Evolutionary conservation across 2,797 vertebrate species (phyloP).

Genomic region (Melanotaenia parkinsoni): DNA sequence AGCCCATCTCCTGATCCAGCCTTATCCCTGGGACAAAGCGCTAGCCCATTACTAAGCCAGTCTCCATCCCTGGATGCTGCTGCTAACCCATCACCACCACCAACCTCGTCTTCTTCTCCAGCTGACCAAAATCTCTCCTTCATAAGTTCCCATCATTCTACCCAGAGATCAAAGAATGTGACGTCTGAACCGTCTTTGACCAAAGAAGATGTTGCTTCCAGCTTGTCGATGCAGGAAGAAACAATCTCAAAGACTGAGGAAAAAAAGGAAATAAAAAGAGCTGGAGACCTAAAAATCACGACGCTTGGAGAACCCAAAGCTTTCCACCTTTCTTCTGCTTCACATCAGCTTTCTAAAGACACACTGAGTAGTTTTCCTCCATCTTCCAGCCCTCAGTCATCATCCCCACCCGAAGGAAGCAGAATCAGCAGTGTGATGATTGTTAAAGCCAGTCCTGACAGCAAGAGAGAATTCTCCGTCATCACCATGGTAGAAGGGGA

Average conservation of each 20-base stretch:
- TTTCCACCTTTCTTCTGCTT: conserved; percentile 1
- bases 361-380: conserved; percentile 32
- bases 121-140: not conserved
- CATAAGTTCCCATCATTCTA: conserved; percentile 10
- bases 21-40: conserved; percentile 22
- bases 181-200: conserved; percentile 1
- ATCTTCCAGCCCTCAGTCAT: conserved; percentile 20
- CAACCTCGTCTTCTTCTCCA: not conserved
- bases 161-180: conserved; percentile 24
- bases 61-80: not conserved
- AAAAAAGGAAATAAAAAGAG: conserved; percentile 35
- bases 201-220: conserved; percentile 7
- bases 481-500: conserved; percentile 53
- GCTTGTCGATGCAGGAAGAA: not conserved
- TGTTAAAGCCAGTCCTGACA: conserved; percentile 61
- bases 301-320: conserved; percentile 11
- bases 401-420: conserved; percentile 36
- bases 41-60: conserved; percentile 12
- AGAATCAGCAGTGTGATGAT: conserved; percentile 41
- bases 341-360: conserved; percentile 36
- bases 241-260: conserved; percentile 13
- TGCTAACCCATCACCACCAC: not conserved
- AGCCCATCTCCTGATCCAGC: conserved; percentile 16
- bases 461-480: conserved; percentile 72
- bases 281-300: conserved; percentile 42